These are phyloP conservation scores for Rhinolophus sinicus DNA, from an alignment of 2,113 vertebrate genomes.

Conservation along the genomic window DNA sequence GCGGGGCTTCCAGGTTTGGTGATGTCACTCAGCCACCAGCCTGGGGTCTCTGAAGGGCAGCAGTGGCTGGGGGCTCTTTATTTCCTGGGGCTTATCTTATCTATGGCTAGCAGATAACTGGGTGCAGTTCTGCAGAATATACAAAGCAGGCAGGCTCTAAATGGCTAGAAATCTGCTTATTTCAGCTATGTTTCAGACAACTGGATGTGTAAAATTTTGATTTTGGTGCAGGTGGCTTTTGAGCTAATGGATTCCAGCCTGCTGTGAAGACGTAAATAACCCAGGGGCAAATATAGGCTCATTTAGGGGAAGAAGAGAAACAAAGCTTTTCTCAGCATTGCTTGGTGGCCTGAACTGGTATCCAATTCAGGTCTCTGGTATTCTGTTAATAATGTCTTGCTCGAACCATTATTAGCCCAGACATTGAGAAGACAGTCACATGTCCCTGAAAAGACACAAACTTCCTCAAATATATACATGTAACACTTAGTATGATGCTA, in stretches of 20 bases:
- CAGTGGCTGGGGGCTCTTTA: background rate
- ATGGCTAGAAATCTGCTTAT: conserved; percentile 8
- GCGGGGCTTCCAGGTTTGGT: background rate
- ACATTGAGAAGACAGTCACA: background rate
- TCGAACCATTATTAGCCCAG: background rate
- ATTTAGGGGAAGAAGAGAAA: background rate
- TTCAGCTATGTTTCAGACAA: background rate
- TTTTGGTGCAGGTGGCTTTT: background rate
- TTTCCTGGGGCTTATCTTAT: background rate
- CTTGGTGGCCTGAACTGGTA: background rate
- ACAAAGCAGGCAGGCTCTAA: background rate
- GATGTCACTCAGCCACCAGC: background rate
- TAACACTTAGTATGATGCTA: background rate
- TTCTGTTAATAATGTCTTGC: conserved; percentile 8
- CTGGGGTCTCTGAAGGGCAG: background rate
- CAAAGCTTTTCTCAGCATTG: background rate
- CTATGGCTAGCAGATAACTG: background rate
- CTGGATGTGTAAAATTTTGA: background rate
- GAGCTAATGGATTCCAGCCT: background rate
- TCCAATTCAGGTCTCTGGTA: background rate
- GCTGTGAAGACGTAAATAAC: background rate
- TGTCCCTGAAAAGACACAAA: background rate
- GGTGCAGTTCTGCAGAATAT: background rate
- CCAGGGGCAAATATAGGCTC: background rate
- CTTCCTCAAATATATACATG: background rate